A percentile compares a stretch with the other conserved stretches of the same genome.
Evolutionary conservation across 2,797 vertebrate species (phyloP).

Genomic region (Parauchenoglanis punctatus): DNA sequence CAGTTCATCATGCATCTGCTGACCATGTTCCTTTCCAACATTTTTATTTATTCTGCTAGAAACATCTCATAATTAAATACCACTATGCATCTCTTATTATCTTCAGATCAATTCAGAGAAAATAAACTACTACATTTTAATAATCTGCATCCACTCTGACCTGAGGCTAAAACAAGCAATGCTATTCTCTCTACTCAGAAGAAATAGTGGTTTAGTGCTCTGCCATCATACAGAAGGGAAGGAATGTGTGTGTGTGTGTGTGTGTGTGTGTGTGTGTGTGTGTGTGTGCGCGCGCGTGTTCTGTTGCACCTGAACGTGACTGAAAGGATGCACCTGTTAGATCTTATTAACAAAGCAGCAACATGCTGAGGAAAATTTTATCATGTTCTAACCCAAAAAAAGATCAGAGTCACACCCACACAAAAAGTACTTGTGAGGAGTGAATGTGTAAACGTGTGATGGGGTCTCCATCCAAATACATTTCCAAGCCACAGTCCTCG

Average conservation of each 20-base stretch:
- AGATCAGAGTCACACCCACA: not conserved
- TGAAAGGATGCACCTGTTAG: not conserved
- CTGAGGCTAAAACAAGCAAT: not conserved
- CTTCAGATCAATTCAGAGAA: not conserved
- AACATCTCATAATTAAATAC: not conserved
- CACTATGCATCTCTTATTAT: not conserved
- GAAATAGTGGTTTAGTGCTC: not conserved
- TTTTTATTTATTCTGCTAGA: conserved; percentile 9
- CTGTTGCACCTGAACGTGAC: not conserved
- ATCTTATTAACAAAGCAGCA: not conserved
- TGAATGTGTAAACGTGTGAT: not conserved
- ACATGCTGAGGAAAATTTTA: not conserved
- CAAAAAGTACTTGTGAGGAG: not conserved
- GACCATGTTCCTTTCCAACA: conserved; percentile 25
- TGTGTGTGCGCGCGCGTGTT: not conserved
- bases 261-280: too few relatives aligned
- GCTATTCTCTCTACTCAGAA: not conserved
- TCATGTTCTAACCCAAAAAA: not conserved
- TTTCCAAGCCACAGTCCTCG: not conserved
- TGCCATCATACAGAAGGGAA: not conserved
- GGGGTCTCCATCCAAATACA: not conserved
- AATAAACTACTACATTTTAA: not conserved
- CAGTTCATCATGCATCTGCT: conserved; percentile 28
- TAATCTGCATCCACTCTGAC: not conserved
- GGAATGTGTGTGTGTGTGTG: not conserved